Percentiles rank a stretch among this genome's conserved stretches.
These are phyloP conservation scores for Procavia capensis DNA, from an alignment of 2,113 vertebrate species.

Conservation along the genomic window DNA sequence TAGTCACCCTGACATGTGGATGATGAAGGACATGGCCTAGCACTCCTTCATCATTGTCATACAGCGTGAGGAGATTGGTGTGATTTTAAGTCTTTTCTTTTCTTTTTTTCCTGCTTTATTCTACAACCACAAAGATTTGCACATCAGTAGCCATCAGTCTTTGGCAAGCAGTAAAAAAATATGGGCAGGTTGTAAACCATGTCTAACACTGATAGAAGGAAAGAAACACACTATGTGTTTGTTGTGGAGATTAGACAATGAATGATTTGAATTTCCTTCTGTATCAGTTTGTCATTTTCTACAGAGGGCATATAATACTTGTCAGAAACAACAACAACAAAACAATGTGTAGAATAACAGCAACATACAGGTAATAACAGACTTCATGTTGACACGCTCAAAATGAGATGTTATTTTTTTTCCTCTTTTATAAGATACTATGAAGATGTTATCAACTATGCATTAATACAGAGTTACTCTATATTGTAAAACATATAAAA, in stretches of 20 bases:
- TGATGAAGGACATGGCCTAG: neutral
- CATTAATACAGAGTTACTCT: neutral
- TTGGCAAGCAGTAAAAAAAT: constrained; percentile 15
- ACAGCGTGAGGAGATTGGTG: neutral
- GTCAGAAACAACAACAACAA: neutral
- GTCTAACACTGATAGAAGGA: neutral
- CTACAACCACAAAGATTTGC: constrained; percentile 24
- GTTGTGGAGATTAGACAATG: neutral
- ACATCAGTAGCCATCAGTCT: neutral
- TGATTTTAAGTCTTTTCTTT: neutral
- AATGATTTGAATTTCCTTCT: neutral
- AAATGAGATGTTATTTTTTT: constrained; percentile 9
- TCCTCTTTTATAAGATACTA: neutral
- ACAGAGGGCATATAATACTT: neutral
- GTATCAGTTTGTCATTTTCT: neutral
- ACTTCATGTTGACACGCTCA: neutral
- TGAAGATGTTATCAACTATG: constrained; percentile 6
- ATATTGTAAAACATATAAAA: neutral
- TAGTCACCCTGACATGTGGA: neutral
- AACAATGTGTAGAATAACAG: neutral
- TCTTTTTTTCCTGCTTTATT: neutral
- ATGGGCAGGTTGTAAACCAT: neutral
- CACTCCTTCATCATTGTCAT: neutral
- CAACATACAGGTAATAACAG: neutral
- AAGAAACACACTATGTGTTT: neutral